phyloP scores from a whole-genome alignment of 2,113 vertebrate genomes.

The Salvelinus namaycush region DNA sequence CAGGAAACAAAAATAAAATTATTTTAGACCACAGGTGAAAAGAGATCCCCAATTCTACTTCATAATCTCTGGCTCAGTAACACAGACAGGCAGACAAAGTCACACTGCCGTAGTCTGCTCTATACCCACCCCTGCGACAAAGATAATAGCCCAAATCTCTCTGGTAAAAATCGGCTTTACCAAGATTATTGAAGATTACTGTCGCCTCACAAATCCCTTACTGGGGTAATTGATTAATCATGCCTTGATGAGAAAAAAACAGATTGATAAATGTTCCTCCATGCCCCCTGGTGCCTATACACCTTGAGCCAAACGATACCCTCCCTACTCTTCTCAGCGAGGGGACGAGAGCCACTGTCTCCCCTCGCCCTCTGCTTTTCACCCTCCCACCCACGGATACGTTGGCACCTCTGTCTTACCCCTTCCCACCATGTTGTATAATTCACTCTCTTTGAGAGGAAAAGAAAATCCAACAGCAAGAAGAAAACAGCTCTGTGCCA shows the following conservation, averaged over 20 bases:
- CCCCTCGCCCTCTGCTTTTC: slow-evolving; percentile 22
- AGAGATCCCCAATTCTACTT: slow-evolving; percentile 28
- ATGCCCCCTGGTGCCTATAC: slow-evolving; percentile 60
- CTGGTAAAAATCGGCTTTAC: slow-evolving; percentile 52
- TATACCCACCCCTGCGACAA: neutral
- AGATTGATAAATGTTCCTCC: slow-evolving; percentile 33
- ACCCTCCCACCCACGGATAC: slow-evolving; percentile 53
- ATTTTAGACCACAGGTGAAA: slow-evolving; percentile 10
- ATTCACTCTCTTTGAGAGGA: slow-evolving; percentile 62
- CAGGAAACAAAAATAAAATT: slow-evolving; percentile 51
- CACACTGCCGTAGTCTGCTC: neutral
- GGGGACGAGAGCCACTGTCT: neutral
- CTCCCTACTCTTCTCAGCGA: slow-evolving; percentile 5
- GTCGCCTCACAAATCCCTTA: slow-evolving; percentile 35
- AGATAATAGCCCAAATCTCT: slow-evolving; percentile 34
- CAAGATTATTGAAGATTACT: slow-evolving; percentile 42
- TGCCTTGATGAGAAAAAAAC: slow-evolving; percentile 46
- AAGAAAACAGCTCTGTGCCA: slow-evolving; percentile 64
- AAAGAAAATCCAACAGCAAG: slow-evolving; percentile 59
- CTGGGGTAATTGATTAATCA: slow-evolving; percentile 54
- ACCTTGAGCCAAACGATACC: slow-evolving; percentile 34
- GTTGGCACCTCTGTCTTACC: slow-evolving; percentile 79
- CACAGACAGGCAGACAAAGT: neutral
- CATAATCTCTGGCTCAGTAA: slow-evolving; percentile 23
- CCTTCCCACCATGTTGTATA: slow-evolving; percentile 54